Evolutionary conservation across 2,113 vertebrate species (phyloP), one percentile per base, ranked within the genome.

Genomic region (Aspiorhynchus laticeps): DNA sequence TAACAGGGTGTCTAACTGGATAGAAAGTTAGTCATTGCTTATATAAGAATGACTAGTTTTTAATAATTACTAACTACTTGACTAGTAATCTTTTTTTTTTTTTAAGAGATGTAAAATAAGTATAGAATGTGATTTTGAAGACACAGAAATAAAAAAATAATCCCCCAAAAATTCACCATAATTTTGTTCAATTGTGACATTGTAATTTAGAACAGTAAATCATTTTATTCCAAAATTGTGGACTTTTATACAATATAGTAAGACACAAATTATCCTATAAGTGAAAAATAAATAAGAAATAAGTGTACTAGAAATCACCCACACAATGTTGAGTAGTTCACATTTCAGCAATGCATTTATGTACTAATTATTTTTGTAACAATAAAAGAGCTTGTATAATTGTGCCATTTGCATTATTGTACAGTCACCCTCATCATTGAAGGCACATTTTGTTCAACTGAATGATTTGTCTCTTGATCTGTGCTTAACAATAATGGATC

Each of bases 371-470:
- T 65, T 17, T 65, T 81, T 41, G 33, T 38, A 63, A 80, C 41
- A 46, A 67, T 82, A 43, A 19, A 82, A 65, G 38, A 28, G 59
- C 43, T n/a, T 83, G 46, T 69, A 14, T 83, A 51, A 51, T 48
- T 67, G 59, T 24, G 21, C 33, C n/a, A 48, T 67, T 82, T 82
- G 59, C 14, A 67, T 82, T 28, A 31, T 36, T 59, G 9, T 11
- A 14, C 28, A 31, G 6, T 56, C 75, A 80, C 28, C 46, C 14
- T 46, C n/a, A 21, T 38, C 33, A 31, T 46, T 63, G 1, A 83
- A 28, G 65, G 73, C 17, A 51, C 28, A 9, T 86, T 84, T 61
- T 69, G 67, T 59, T 86, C 59, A 76, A 17, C 2, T 78, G 19
- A 51, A 19, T 2, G 41, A 71, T 46, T 59, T 46, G 38, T 38